Percentiles rank a stretch among this genome's conserved stretches.
Conservation (phyloP, 2,797 vertebrate species). For the Apogon talboti region DNA sequence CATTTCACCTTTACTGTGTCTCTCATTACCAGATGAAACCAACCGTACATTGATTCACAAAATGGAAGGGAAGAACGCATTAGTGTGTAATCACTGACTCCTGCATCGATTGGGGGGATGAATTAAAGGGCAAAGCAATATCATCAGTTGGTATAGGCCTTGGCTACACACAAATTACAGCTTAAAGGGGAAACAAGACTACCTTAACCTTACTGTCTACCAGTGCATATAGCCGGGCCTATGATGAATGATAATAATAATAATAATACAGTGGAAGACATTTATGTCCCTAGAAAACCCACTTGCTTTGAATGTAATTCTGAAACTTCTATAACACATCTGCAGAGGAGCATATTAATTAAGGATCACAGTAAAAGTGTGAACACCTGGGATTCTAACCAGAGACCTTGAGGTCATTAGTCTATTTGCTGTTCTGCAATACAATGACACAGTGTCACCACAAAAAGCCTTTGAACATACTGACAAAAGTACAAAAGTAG, state of each 20-base stretch:
- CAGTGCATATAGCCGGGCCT: constrained; percentile 72
- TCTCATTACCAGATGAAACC: constrained; percentile 86
- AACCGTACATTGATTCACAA: constrained; percentile 83
- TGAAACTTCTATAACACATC: constrained; percentile 68
- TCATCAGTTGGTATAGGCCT: constrained; percentile 83
- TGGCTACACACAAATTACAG: constrained; percentile 81
- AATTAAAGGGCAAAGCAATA: constrained; percentile 86
- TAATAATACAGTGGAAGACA: constrained; percentile 70
- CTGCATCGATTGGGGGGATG: constrained; percentile 84
- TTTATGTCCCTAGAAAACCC: constrained; percentile 65
- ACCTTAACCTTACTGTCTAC: constrained; percentile 78
- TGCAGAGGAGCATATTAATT: constrained; percentile 71
- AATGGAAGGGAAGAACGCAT: constrained; percentile 86
- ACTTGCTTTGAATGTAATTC: constrained; percentile 69
- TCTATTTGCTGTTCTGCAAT: constrained; percentile 54
- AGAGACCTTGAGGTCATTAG: constrained; percentile 51
- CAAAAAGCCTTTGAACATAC: constrained; percentile 26
- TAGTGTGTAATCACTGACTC: constrained; percentile 85
- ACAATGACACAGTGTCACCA: constrained; percentile 36
- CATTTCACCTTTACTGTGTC: constrained; percentile 85
- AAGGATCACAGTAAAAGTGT: constrained; percentile 57
- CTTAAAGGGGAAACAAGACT: constrained; percentile 81
- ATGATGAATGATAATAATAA: constrained; percentile 79
- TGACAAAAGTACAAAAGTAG: constrained; percentile 16
- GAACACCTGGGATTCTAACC: constrained; percentile 74